Conservation (phyloP, 92 coral and sea anemone species). For the Parazoanthus swiftii region DNA sequence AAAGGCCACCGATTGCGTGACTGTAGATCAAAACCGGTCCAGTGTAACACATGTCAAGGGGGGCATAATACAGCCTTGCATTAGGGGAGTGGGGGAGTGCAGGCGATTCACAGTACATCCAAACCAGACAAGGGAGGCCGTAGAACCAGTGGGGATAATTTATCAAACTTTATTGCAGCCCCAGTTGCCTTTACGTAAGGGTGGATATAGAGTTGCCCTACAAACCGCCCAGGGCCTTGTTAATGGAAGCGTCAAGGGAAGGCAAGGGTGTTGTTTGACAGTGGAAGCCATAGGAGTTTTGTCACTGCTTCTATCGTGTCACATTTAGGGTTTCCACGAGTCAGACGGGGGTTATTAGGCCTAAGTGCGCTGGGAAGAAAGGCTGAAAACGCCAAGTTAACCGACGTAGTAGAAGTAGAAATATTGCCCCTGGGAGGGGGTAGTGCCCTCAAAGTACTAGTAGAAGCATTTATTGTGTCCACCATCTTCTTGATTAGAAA, state of each 20-base stretch:
- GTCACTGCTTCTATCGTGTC: constrained; percentile 31
- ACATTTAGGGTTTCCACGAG: constrained; percentile 11
- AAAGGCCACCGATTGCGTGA: constrained; percentile 7
- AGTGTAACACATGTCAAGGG: neutral
- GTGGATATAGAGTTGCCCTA: constrained; percentile 42
- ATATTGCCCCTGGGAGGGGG: constrained; percentile 30
- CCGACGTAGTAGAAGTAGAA: constrained; percentile 35
- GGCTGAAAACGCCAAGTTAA: neutral
- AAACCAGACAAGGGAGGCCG: constrained; percentile 25
- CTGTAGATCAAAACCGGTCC: neutral
- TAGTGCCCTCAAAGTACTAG: neutral
- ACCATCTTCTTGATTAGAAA: constrained; percentile 34
- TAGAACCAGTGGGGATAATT: constrained; percentile 26
- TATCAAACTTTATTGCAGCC: constrained; percentile 11
- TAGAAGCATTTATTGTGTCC: constrained; percentile 49
- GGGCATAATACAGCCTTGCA: constrained; percentile 10
- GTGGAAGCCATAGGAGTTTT: constrained; percentile 41
- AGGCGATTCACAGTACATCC: constrained; percentile 19
- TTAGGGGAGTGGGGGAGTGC: constrained; percentile 16
- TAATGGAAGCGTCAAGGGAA: constrained; percentile 20
- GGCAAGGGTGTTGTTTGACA: constrained; percentile 52
- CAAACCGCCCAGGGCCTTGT: constrained; percentile 54
- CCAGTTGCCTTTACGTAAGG: constrained; percentile 40
- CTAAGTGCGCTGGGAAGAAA: constrained; percentile 19
- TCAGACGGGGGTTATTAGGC: constrained; percentile 30